Evolutionary conservation across 2,113 vertebrate species (phyloP).

Genomic region (Leptocoma aspasia): DNA sequence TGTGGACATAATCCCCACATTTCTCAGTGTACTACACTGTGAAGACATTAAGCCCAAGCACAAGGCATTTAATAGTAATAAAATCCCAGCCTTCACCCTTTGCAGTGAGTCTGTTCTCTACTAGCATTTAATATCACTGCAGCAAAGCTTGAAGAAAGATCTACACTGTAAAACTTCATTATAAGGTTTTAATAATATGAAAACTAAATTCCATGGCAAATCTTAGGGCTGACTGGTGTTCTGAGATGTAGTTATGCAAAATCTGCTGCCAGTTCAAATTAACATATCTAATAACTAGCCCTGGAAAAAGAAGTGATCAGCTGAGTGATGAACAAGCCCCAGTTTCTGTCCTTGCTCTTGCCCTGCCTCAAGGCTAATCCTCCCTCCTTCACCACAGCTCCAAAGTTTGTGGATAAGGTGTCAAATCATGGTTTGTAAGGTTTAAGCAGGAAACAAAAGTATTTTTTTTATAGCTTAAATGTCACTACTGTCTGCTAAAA

Average conservation of each 20-base stretch:
- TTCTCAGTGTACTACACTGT: neutral
- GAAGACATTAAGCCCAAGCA: neutral
- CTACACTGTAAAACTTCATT: neutral
- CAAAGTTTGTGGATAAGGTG: neutral
- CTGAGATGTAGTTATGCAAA: conserved; percentile 6
- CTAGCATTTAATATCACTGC: neutral
- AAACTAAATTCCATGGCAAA: neutral
- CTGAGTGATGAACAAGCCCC: neutral
- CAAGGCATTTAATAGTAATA: neutral
- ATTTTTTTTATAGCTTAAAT: neutral
- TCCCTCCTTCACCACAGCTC: neutral
- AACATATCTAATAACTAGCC: neutral
- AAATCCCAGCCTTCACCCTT: neutral
- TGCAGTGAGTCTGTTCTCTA: neutral
- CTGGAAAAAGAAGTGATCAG: neutral
- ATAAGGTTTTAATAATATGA: neutral
- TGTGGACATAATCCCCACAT: fast-evolving
- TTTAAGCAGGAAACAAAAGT: neutral
- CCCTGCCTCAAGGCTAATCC: neutral
- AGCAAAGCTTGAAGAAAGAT: neutral
- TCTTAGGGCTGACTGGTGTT: neutral
- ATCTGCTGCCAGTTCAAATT: conserved; percentile 5
- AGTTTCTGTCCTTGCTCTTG: neutral
- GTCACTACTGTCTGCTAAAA: neutral
- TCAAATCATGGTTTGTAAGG: neutral